Conservation (phyloP, 2,113 vertebrate genomes). For the Ageneiosus marmoratus region DNA sequence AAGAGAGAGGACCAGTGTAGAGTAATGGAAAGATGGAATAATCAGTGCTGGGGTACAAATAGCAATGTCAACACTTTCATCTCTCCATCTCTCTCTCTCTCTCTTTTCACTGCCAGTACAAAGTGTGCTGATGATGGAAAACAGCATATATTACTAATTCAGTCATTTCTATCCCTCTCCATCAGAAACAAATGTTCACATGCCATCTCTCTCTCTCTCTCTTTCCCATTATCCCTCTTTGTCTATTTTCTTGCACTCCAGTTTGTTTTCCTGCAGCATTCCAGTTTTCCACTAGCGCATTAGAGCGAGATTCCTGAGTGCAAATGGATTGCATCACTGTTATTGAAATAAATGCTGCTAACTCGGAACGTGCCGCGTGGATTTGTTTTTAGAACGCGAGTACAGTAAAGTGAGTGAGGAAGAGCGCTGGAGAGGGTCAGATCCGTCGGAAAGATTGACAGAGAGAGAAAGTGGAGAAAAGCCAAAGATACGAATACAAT, state of each 20-base stretch:
- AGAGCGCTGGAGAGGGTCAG: conserved; percentile 17
- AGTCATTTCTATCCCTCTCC: conserved; percentile 67
- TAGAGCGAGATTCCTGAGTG: conserved; percentile 50
- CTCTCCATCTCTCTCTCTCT: conserved; percentile 32
- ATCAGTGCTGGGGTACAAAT: conserved; percentile 63
- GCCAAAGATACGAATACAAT: conserved; percentile 11
- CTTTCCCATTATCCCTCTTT: conserved; percentile 40
- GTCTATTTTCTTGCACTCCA: conserved; percentile 52
- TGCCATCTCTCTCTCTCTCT: conserved; percentile 62
- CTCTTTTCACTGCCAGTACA: not conserved
- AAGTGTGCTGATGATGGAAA: conserved; percentile 61
- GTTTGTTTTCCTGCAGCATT: conserved; percentile 63
- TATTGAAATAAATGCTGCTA: conserved; percentile 55
- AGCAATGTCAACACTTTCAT: conserved; percentile 66
- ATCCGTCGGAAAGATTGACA: not conserved
- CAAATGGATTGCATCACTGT: conserved; percentile 56
- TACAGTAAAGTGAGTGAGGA: conserved; percentile 22
- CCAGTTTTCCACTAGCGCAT: conserved; percentile 38
- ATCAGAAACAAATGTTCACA: conserved; percentile 73
- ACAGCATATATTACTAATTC: conserved; percentile 67
- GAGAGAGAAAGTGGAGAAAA: not conserved
- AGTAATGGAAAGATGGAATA: conserved; percentile 51
- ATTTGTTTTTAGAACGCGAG: conserved; percentile 45
- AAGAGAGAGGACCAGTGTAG: conserved; percentile 38
- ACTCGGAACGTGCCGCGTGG: conserved; percentile 41